phyloP scores from a whole-genome alignment of 2,888 invertebrate species.

The Cataglyphis rosenhaueri region DNA sequence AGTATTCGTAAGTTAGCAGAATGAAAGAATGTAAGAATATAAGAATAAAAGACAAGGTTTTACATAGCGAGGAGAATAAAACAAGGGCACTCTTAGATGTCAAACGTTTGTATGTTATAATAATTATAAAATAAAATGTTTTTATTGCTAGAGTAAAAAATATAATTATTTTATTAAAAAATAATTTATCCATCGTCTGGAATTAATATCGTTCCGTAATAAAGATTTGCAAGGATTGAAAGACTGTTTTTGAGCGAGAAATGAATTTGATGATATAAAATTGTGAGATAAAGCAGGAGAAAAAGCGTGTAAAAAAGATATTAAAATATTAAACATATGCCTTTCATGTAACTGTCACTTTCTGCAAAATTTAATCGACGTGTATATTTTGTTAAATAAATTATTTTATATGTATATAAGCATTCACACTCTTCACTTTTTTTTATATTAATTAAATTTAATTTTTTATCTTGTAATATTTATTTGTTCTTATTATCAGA shows the following conservation, averaged over 20 bases:
- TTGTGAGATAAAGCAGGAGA: background rate
- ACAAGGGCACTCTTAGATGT: background rate
- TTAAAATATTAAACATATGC: background rate
- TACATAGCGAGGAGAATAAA: background rate
- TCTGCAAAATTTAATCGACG: background rate
- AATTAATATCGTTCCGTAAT: background rate
- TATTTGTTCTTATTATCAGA: background rate
- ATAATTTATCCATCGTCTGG: background rate
- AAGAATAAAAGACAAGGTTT: background rate
- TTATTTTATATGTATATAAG: background rate
- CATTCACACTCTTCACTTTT: background rate
- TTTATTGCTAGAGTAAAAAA: background rate
- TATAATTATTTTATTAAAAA: background rate
- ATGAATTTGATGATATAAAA: slow-evolving; percentile 7
- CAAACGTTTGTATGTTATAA: background rate
- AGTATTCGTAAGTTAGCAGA: background rate
- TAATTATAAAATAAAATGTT: background rate
- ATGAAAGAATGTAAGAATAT: background rate
- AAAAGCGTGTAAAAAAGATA: background rate
- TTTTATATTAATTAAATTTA: slow-evolving; percentile 10
- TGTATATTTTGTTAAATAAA: slow-evolving; percentile 24
- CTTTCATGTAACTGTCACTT: slow-evolving; percentile 1
- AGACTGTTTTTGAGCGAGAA: background rate
- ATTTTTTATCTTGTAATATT: slow-evolving; percentile 11
- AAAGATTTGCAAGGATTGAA: background rate